Evolutionary conservation across 1,140 invertebrate species (phyloP).

Genomic region (Nasonia longicornis): DNA sequence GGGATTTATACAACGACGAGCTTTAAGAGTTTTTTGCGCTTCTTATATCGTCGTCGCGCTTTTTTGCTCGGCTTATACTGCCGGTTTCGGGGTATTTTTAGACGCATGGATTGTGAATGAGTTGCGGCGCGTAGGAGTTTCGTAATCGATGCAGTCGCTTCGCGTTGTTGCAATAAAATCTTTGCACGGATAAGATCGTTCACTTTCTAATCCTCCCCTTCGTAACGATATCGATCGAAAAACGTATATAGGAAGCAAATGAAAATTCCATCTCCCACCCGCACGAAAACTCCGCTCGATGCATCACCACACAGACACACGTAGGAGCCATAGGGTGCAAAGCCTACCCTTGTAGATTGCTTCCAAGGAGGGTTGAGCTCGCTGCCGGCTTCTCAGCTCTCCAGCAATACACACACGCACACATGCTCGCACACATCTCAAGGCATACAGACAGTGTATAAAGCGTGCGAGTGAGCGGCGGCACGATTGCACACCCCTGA

Average conservation of each 20-base stretch:
- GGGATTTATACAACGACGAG: neutral
- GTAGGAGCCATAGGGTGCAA: neutral
- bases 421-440: neutral
- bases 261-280: neutral
- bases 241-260: neutral
- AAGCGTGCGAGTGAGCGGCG: neutral
- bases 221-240: neutral
- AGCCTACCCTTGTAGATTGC: neutral
- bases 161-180: no score
- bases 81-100: conserved; percentile 16
- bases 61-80: neutral
- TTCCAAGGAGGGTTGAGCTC: neutral
- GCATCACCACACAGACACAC: neutral
- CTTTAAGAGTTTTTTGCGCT: conserved; percentile 8
- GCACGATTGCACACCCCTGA: conserved; percentile 67
- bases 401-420: no score
- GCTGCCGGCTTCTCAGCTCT: conserved; percentile 3
- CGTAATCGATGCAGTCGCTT: neutral
- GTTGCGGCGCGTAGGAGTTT: neutral
- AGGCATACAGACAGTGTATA: neutral
- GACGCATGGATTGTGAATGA: conserved; percentile 22
- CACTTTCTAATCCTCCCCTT: neutral
- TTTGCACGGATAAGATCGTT: neutral
- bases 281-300: neutral
- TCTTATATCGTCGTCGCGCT: neutral